Evolutionary conservation across 2,113 vertebrate species (phyloP), one percentile per base, ranked within the genome.

Genomic region (Phasianus colchicus): DNA sequence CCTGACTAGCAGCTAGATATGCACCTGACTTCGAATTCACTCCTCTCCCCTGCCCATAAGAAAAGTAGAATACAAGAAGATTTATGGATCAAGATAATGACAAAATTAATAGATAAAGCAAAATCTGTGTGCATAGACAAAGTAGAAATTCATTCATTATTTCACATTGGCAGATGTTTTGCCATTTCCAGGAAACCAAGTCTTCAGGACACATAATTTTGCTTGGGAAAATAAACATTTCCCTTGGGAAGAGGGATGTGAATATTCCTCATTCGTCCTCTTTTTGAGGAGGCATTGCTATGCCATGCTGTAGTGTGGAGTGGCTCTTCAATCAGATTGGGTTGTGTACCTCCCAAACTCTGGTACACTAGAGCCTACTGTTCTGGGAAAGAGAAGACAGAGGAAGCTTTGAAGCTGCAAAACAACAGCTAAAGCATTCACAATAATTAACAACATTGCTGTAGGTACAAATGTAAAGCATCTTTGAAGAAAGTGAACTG

Each of bases 1-100:
- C 4, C 7, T 6, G 34, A 19, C 1, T 24, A 58, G 36, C 0
- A 2, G 25, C 16, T 9, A 32, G 55, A 64, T 21, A 48, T 5
- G 3, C 42, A 54, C 7, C 0, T 3, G 42, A 5, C 6, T 30
- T 64, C 19, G n/a, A 0, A 0, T 3, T 87, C 34, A 78, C 5
- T 61, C 2, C 2, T 9, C 3, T 30, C 11, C 77, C 11, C 32
- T 9, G 22, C 25, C 52, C 52, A 54, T 10, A 14, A 69, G 34
- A 36, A 77, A 64, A 73, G 48, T 7, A 58, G 48, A 60, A 80
- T 17, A 4, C 10, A 72, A 64, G 89, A 47, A 38, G 3, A 5
- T 3, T 61, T 0, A 0, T 48, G 21, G 16, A 21, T 67, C 79
- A 30, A 71, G 15, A 16, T 4, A 57, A 42, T 27, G 24, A 42